Evolutionary conservation across 2,888 invertebrate species (phyloP).

Genomic region (Pardosa pseudoannulata): DNA sequence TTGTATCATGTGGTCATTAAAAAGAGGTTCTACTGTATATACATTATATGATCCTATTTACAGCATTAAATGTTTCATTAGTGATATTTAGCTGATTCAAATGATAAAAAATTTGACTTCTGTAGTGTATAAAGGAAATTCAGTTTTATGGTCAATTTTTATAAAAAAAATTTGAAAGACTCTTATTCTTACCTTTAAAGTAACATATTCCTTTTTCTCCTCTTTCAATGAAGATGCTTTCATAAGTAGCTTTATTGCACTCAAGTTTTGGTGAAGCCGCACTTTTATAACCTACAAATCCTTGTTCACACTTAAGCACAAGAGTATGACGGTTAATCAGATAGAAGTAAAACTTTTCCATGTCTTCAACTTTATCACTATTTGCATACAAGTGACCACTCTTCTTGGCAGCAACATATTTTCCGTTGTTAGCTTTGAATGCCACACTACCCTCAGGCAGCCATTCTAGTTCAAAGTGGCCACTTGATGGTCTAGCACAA

Average conservation of each 20-base stretch:
- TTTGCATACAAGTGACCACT: conserved; percentile 96
- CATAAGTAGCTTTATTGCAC: conserved; percentile 96
- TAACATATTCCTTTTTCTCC: conserved; percentile 92
- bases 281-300: conserved; percentile 94
- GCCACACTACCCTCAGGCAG: conserved; percentile 93
- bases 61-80: too few relatives aligned
- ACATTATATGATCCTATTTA: too few relatives aligned
- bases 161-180: too few relatives aligned
- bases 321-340: conserved; percentile 94
- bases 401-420: conserved; percentile 94
- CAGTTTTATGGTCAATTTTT: too few relatives aligned
- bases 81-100: too few relatives aligned
- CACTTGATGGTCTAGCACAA: conserved; percentile 86
- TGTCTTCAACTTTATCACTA: conserved; percentile 86
- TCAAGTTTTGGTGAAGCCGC: conserved; percentile 84
- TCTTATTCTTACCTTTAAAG: conserved; percentile 97
- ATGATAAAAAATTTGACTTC: too few relatives aligned
- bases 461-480: conserved; percentile 95
- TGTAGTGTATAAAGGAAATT: too few relatives aligned
- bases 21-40: too few relatives aligned
- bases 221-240: conserved; percentile 86
- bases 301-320: conserved; percentile 95
- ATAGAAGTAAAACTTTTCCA: conserved; percentile 95
- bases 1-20: too few relatives aligned
- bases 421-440: conserved; percentile 95